Evolutionary conservation across 2,797 vertebrate species (phyloP).

Genomic region (Cossypha polioptera): DNA sequence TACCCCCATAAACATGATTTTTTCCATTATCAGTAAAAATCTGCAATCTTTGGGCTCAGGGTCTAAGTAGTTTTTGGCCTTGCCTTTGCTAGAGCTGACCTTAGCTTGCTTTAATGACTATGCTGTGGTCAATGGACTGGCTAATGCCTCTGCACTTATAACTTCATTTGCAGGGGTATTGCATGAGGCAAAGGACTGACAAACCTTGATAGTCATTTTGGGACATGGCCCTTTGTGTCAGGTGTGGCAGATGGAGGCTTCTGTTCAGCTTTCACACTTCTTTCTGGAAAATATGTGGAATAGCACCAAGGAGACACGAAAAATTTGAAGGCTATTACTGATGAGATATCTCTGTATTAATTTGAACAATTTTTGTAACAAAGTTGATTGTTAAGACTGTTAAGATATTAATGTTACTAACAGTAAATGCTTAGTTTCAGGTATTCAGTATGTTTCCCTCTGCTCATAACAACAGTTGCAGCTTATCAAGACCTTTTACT

Average conservation of each 20-base stretch:
- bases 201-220: not conserved
- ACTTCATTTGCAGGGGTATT: not conserved
- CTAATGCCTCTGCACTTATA: not conserved
- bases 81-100: not conserved
- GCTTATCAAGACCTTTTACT: not conserved
- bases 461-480: not conserved
- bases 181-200: not conserved
- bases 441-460: not conserved
- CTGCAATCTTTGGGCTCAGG: not conserved
- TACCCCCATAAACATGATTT: not conserved
- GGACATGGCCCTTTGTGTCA: not conserved
- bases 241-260: not conserved
- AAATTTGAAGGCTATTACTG: not conserved
- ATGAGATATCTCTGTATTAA: not conserved
- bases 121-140: not conserved
- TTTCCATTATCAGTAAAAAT: not conserved
- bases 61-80: not conserved
- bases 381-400: not conserved
- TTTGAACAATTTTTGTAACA: not conserved
- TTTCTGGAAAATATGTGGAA: not conserved
- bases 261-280: not conserved
- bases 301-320: not conserved
- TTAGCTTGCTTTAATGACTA: not conserved
- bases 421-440: not conserved
- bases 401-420: not conserved